Percentiles rank a stretch among this genome's conserved stretches.
Conservation (phyloP, 2,113 vertebrate genomes). For the Neopipo cinnamomea region DNA sequence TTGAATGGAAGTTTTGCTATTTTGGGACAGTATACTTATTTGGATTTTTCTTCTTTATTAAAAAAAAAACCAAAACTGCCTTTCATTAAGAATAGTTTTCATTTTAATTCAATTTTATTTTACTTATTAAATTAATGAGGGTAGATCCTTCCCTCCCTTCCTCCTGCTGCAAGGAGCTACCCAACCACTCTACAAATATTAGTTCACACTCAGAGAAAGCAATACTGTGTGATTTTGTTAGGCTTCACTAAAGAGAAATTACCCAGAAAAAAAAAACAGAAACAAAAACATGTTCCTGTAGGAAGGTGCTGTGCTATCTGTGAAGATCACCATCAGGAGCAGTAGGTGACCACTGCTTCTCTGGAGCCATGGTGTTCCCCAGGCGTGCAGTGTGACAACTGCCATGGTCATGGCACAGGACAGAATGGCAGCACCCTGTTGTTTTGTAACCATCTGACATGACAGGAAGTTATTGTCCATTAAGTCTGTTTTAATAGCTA, state of each 20-base stretch:
- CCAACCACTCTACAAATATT: not conserved
- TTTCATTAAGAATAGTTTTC: not conserved
- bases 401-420: not conserved
- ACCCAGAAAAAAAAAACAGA: not conserved
- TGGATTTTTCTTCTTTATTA: not conserved
- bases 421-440: not conserved
- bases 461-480: not conserved
- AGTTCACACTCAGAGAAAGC: not conserved
- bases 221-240: not conserved
- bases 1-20: not conserved
- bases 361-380: fast-evolving
- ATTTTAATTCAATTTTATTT: not conserved
- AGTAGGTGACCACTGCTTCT: not conserved
- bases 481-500: not conserved
- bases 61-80: too few relatives aligned
- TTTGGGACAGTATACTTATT: not conserved
- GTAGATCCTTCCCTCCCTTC: not conserved
- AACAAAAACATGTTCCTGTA: not conserved
- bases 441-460: not conserved
- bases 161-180: not conserved
- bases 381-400: fast-evolving
- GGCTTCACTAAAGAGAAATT: not conserved
- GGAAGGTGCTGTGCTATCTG: not conserved
- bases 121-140: not conserved
- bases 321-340: not conserved